Evolutionary conservation across 2,797 vertebrate species (phyloP), one percentile per base, ranked within the genome.

Genomic region (Danio aesculapii): DNA sequence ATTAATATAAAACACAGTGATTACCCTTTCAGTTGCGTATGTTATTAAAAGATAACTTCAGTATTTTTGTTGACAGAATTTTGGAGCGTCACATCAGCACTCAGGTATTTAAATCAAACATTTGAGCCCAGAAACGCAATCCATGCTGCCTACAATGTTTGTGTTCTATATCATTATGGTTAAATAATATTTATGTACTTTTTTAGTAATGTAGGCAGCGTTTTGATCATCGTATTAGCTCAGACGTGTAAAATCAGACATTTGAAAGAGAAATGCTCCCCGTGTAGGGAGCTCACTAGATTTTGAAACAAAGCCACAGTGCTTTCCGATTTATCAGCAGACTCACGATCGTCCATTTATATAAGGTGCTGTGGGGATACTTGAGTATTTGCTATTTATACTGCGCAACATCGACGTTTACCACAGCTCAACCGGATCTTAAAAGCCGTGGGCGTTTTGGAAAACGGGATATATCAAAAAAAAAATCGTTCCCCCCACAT

Each of bases 361-460:
- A 17, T 58, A 16, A 52, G 21, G 21, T 41, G 11, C 6, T 8
- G 46, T 21, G 10, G 14, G 64, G 16, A 12, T 30, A 47, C 46
- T 55, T 21, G 39, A 66, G 39, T 66, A 55, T 62, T 30, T 9
- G 53, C 19, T 46, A 16, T 69, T 49, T 69, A 14, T 59, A 61
- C 44, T 50, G 67, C 55, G 55, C 8, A 17, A 19, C 66, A 21
- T 49, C 66, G 46, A 19, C 30, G 44, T 44, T n/a, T 55, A 67
- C 17, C 49, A 52, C 61, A 55, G 49, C 61, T 76, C 61, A 67
- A n/a, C 6, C 14, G 19, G 55, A 41, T 70, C 69, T 16, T 79
- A 43, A 52, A 59, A 69, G 43, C 76, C 43, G 76, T 77, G 76
- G 64, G 76, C 53, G 52, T 58, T 59, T 59, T 78, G 44, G 66